Evolutionary conservation across 35 echinoderm and acorn worm genomes (phyloP).

Genomic region (Acanthaster planci): DNA sequence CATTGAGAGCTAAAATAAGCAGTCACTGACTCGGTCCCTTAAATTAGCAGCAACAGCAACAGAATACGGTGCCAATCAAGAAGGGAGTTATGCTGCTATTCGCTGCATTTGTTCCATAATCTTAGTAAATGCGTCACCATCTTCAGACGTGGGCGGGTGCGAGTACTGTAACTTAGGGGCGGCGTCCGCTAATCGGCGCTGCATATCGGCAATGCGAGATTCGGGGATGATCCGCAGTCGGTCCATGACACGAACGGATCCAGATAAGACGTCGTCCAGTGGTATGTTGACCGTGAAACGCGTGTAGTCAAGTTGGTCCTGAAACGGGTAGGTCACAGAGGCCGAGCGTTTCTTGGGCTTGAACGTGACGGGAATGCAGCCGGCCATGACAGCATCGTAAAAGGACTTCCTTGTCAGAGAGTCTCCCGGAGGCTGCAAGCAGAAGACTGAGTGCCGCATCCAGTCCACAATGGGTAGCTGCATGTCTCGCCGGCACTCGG

Average conservation of each 20-base stretch:
- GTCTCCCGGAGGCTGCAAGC: conserved; percentile 68
- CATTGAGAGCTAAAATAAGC: too few species aligned
- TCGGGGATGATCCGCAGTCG: conserved; percentile 51
- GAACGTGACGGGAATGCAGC: conserved; percentile 73
- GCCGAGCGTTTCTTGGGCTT: conserved; percentile 41
- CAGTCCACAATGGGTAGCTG: conserved; percentile 66
- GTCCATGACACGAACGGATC: conserved; percentile 33
- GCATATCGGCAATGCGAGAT: conserved; percentile 41
- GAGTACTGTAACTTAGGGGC: conserved; percentile 56
- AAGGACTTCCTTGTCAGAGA: conserved; percentile 72
- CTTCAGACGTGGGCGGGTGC: conserved; percentile 36
- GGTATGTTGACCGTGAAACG: conserved; percentile 60
- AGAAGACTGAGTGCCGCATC: conserved; percentile 69
- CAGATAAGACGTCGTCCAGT: conserved; percentile 59
- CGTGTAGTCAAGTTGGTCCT: conserved; percentile 49
- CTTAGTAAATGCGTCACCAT: conserved; percentile 52
- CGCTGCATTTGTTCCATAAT: conserved; percentile 58
- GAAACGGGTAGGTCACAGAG: conserved; percentile 59
- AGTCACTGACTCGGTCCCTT: too few species aligned
- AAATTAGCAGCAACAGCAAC: too few species aligned
- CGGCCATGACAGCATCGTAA: conserved; percentile 61
- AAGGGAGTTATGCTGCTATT: conserved; percentile 21
- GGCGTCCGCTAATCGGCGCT: conserved; percentile 42
- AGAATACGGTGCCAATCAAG: too few species aligned
- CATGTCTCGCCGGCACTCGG: conserved; percentile 50